A percentile compares a stretch with the other conserved stretches of the same genome.
phyloP scores from a whole-genome alignment of 2,797 vertebrate species.

The Thaleichthys pacificus region DNA sequence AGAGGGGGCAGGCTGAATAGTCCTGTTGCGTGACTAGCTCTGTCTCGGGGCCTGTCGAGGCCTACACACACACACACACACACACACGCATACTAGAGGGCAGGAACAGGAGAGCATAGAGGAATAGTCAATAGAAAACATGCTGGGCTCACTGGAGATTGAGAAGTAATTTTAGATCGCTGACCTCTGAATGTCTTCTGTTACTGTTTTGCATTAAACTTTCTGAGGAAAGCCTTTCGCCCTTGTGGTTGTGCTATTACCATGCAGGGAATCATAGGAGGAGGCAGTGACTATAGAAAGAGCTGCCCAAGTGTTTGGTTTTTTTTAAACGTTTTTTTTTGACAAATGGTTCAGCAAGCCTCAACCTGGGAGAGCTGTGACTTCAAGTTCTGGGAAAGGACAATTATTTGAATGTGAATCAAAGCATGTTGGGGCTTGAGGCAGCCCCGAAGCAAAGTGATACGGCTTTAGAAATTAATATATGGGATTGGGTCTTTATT shows the following conservation, averaged over 20 bases:
- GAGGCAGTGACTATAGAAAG: constrained; percentile 49
- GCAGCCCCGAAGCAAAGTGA: constrained; percentile 43
- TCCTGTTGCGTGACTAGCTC: constrained; percentile 77
- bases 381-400: neutral
- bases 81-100: constrained; percentile 62
- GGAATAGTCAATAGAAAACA: constrained; percentile 72
- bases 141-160: constrained; percentile 62
- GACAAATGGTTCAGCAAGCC: constrained; percentile 35
- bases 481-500: constrained; percentile 45
- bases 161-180: constrained; percentile 72
- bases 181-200: constrained; percentile 72
- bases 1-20: constrained; percentile 68
- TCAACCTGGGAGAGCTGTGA: constrained; percentile 13
- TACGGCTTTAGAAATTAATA: constrained; percentile 41
- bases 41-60: constrained; percentile 73
- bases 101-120: constrained; percentile 65
- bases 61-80: constrained; percentile 52
- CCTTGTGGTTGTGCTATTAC: constrained; percentile 43
- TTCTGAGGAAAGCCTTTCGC: constrained; percentile 55
- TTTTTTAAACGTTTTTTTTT: neutral
- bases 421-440: constrained; percentile 29
- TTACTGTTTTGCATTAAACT: constrained; percentile 74
- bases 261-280: constrained; percentile 60
- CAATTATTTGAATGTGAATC: constrained; percentile 52
- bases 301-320: constrained; percentile 45